Base-by-base conservation (phyloP, 1,140 invertebrate species). In the Orius laevigatus region DNA sequence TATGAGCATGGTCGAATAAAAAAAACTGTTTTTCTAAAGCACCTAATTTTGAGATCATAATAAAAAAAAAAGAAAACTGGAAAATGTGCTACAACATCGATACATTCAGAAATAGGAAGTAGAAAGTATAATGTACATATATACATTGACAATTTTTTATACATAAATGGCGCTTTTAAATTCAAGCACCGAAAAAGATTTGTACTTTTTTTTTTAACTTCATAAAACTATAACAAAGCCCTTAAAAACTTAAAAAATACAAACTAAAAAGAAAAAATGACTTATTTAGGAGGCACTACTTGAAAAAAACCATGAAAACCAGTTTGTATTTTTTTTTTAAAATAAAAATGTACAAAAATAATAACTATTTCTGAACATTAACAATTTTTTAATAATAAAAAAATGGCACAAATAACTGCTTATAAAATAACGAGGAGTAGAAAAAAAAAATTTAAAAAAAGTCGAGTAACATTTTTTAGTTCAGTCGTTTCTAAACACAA, bases 41-140 rank as follows among this genome's bases (percentile, higher is more conserved):
- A 41, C 31, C 48, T 49, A 46, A 46, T 16, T 41, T 33, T 34
- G 6, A 41, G 14, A 33, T 39, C n/a, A 31, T 5, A 14, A 33
- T 32, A 42, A 42, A 32, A 39, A 38, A 40, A 25, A 42, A 32
- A 39, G 18, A 40, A 25, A 44, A 50, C 36, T 43, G 31, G 15
- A 14, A 49, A 25, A 50, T 43, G 32, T 31, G 32, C n/a, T 45
- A 31, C 25, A 19, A 49, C 12, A 45, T 45, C 20, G 18, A 45
- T 45, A 42, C 40, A 41, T 31, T 43, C 14, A 35, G 48, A 50
- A 38, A 48, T 33, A 50, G 48, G 48, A 50, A 50, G 48, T 50
- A 50, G 48, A 50, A 50, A 50, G 48, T 44, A 50, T 50, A 50
- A 42, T 50, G n/a, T 42, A 40, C 39, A 49, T 50, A 50, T 50